Evolutionary conservation across 2,113 vertebrate genomes (phyloP).

Genomic region (Protobothrops flavoviridis): DNA sequence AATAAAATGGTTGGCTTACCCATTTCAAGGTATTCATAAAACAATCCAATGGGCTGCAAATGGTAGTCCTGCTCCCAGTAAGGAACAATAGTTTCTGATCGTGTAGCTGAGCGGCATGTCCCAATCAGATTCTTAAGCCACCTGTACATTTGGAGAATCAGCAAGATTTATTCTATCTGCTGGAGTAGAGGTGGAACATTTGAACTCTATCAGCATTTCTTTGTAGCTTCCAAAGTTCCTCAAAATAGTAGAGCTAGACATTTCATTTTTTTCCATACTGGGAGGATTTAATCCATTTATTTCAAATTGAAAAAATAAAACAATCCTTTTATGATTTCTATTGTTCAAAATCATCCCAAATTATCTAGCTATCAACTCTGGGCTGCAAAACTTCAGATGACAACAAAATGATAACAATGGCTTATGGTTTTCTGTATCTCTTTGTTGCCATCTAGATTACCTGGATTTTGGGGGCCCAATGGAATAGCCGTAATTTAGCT

Average conservation of each 20-base stretch:
- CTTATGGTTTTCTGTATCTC: not conserved
- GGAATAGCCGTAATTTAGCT: not conserved
- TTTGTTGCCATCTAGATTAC: not conserved
- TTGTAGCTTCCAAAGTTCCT: not conserved
- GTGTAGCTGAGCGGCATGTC: slow-evolving; percentile 65
- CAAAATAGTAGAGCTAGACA: not conserved
- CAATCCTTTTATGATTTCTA: not conserved
- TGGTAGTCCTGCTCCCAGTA: slow-evolving; percentile 93
- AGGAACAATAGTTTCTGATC: slow-evolving; percentile 75
- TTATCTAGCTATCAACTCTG: not conserved
- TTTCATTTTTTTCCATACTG: not conserved
- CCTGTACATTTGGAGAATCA: slow-evolving; percentile 63
- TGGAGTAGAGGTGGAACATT: not conserved
- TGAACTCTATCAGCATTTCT: not conserved
- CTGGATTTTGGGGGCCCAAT: not conserved
- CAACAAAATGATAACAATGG: not conserved
- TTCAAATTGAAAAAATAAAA: not conserved
- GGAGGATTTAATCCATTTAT: no score
- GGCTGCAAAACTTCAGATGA: not conserved
- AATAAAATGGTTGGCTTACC: slow-evolving; percentile 71
- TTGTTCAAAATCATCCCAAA: not conserved
- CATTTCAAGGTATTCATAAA: slow-evolving; percentile 96
- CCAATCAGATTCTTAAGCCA: slow-evolving; percentile 89
- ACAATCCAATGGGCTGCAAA: slow-evolving; percentile 82
- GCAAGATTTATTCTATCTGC: slow-evolving; percentile 41